Percentiles rank a stretch among this genome's conserved stretches.
Evolutionary conservation across 2,797 vertebrate genomes (phyloP).

Genomic region (Micrastur ruficollis): DNA sequence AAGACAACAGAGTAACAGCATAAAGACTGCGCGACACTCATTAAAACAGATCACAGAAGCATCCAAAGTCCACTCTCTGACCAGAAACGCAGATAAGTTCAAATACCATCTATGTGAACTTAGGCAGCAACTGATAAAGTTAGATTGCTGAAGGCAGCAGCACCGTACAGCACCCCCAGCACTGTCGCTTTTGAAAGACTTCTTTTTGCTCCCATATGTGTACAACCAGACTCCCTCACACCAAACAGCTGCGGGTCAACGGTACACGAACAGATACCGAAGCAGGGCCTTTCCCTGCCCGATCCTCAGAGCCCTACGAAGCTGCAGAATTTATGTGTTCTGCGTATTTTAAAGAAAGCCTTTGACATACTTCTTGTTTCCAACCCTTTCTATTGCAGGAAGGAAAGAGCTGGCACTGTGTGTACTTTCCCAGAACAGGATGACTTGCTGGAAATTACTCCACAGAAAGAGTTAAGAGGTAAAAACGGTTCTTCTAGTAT

Average conservation of each 20-base stretch:
- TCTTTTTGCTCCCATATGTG: rapidly evolving
- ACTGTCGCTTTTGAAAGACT: rapidly evolving
- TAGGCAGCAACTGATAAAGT: not conserved
- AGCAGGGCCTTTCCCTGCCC: not conserved
- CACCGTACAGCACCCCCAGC: rapidly evolving
- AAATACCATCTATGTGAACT: not conserved
- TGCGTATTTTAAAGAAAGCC: not conserved
- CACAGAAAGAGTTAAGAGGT: not conserved
- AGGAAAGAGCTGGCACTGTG: not conserved
- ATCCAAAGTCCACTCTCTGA: not conserved
- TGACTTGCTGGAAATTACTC: not conserved
- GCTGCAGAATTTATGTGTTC: not conserved
- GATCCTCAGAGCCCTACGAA: not conserved
- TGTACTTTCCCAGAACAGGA: not conserved
- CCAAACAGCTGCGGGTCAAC: not conserved
- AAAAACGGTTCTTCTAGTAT: not conserved
- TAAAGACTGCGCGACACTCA: not conserved
- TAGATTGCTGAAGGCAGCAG: not conserved
- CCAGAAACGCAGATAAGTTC: not conserved
- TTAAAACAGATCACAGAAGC: not conserved
- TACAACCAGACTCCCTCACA: not conserved
- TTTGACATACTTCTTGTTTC: not conserved
- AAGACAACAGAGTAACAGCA: not conserved
- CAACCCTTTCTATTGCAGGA: not conserved
- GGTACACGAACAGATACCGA: rapidly evolving